These are phyloP conservation scores for Halocynthia aurantium DNA, from an alignment of 23 tunicate species.

Conservation along the genomic window DNA sequence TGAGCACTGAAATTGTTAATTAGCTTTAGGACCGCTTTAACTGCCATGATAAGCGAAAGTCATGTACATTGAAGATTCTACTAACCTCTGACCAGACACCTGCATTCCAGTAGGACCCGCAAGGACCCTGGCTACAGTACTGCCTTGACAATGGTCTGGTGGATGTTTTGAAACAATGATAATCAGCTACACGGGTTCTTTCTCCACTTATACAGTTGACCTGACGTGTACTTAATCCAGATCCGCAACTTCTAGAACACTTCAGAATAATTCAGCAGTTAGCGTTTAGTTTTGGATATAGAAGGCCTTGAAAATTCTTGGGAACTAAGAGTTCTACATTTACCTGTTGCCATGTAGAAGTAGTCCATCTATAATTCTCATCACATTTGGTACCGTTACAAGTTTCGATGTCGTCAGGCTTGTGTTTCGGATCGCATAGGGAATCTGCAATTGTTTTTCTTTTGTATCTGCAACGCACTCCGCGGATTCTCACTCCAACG, in stretches of 20 bases:
- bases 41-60: not conserved
- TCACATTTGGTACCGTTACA: constrained; percentile 54
- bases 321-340: constrained; percentile 5
- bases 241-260: constrained; percentile 77
- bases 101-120: constrained; percentile 48
- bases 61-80: not conserved
- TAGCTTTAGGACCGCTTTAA: not conserved
- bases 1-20: constrained; percentile 58
- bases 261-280: constrained; percentile 1
- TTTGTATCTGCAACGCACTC: constrained; percentile 55
- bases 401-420: constrained; percentile 51
- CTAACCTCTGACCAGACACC: constrained; percentile 87
- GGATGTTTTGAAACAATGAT: too few relatives aligned
- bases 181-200: constrained; percentile 9
- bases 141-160: constrained; percentile 15
- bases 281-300: not conserved
- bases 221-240: constrained; percentile 38
- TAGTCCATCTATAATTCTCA: constrained; percentile 35
- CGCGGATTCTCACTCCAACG: constrained; percentile 24
- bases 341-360: constrained; percentile 46
- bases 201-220: constrained; percentile 39
- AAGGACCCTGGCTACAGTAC: constrained; percentile 59
- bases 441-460: constrained; percentile 40
- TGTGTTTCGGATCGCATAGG: constrained; percentile 36
- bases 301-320: not conserved